Evolutionary conservation across 2,888 invertebrate genomes (phyloP).

Genomic region (Tenthredo livida): DNA sequence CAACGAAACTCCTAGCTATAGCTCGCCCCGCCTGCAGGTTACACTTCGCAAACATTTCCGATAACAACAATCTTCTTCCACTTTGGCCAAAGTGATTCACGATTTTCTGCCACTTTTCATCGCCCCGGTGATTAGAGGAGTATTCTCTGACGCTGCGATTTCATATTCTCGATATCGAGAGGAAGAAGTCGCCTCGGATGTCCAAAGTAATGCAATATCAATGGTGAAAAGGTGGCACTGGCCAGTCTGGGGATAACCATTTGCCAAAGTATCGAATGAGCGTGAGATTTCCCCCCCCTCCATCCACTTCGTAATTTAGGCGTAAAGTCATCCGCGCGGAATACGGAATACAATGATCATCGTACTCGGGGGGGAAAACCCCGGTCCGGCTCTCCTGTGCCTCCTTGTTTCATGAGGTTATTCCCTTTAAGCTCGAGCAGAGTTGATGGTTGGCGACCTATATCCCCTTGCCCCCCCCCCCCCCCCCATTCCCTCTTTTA

Average conservation of each 20-base stretch:
- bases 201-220: not conserved
- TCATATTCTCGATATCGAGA: too few species aligned
- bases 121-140: too few species aligned
- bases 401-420: conserved; percentile 40
- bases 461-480: not conserved
- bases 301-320: conserved; percentile 47
- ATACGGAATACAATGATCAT: conserved; percentile 48
- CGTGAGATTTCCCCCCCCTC: not conserved
- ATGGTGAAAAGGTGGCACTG: not conserved
- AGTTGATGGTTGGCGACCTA: conserved; percentile 27
- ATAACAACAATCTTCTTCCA: too few species aligned
- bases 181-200: not conserved
- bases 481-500: conserved; percentile 5
- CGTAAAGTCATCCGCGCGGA: conserved; percentile 40
- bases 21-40: not conserved
- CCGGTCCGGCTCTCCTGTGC: not conserved
- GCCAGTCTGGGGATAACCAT: conserved; percentile 7
- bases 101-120: too few species aligned
- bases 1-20: not conserved
- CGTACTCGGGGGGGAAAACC: conserved; percentile 12
- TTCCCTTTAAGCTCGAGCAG: conserved; percentile 39
- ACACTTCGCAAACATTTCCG: not conserved
- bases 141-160: too few species aligned
- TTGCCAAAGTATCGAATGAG: not conserved
- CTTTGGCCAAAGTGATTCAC: too few species aligned